A percentile compares a stretch with the other conserved stretches of the same genome.
phyloP scores from a whole-genome alignment of 1,140 invertebrate species.

The Limonius californicus region DNA sequence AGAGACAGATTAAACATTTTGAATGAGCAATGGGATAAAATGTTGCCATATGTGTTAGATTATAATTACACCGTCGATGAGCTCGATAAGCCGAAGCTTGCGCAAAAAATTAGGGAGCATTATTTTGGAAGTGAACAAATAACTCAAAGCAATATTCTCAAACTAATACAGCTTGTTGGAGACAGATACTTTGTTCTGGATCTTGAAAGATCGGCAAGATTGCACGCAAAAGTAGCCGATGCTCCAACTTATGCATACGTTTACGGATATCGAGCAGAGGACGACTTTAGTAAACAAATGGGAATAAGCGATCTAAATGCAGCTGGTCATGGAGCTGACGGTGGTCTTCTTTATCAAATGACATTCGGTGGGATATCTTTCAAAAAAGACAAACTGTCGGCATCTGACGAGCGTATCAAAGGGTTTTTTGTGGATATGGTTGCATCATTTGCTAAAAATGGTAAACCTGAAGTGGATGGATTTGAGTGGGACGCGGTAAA shows the following conservation, averaged over 20 bases:
- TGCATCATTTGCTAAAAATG: background rate
- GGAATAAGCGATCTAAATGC: background rate
- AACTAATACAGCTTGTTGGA: conserved; percentile 5
- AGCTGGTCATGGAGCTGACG: background rate
- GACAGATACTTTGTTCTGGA: conserved; percentile 14
- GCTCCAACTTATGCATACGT: conserved; percentile 7
- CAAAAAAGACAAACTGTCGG: background rate
- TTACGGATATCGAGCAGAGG: conserved; percentile 4
- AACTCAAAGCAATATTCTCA: conserved; percentile 24
- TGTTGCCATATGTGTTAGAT: conserved; percentile 36
- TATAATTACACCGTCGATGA: conserved; percentile 32
- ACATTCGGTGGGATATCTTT: background rate
- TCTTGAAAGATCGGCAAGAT: background rate
- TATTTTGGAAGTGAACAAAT: conserved; percentile 32
- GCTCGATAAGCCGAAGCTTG: conserved; percentile 22
- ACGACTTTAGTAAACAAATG: background rate
- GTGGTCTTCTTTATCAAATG: background rate
- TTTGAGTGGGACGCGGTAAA: too few species aligned
- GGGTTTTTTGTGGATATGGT: background rate
- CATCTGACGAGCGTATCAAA: background rate
- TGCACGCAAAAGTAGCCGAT: conserved; percentile 6
- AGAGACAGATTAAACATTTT: conserved; percentile 22
- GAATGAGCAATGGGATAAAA: conserved; percentile 33
- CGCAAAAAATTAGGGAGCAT: conserved; percentile 31
- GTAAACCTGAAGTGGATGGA: background rate